Base-by-base conservation (phyloP, 2,113 vertebrate species). In the Lepus americanus region DNA sequence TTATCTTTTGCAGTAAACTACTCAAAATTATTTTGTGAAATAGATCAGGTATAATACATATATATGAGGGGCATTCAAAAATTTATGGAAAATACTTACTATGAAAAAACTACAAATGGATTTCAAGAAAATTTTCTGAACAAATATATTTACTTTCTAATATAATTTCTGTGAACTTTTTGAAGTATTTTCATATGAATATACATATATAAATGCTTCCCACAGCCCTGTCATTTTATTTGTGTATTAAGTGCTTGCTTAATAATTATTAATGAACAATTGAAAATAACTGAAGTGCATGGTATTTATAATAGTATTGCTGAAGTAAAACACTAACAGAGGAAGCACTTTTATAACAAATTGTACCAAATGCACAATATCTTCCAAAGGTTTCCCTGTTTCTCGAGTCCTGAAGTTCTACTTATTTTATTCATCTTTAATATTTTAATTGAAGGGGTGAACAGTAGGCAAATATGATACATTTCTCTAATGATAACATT, bases 161-260 rank as follows among this genome's bases (percentile, higher is more conserved):
- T 59, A 59, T 59, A 14, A 59, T 19, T 59, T 59, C 55, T 19
- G 19, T 16, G 19, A 59, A 59, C 55, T 59, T 14, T 44, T 59
- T 59, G 55, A 59, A 59, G 19, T 59, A 59, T 2, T 33, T 69
- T 39, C 4, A 73, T 73, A 29, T 69, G 36, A 23, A 6, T 17
- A 19, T 17, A 29, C 36, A 53, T n/a, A 63, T 36, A 63, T 25
- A 81, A 72, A 64, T 89, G 17, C 17, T 8, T 89, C 49, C 23
- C 16, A n/a, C 59, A 86, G 29, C 72, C 89, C 63, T 87, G 25
- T 78, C 53, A 84, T 66, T 95, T 90, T 92, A 84, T 81, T 96
- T 95, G 25, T n/a, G 67, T 25, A 51, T 4, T 74, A 83, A 73
- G 64, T 87, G 5, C 44, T 89, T 89, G 81, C 49, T 59, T 93